Conservation (phyloP, 2,888 invertebrate genomes). For the Kuschelorhynchus macadamiae region DNA sequence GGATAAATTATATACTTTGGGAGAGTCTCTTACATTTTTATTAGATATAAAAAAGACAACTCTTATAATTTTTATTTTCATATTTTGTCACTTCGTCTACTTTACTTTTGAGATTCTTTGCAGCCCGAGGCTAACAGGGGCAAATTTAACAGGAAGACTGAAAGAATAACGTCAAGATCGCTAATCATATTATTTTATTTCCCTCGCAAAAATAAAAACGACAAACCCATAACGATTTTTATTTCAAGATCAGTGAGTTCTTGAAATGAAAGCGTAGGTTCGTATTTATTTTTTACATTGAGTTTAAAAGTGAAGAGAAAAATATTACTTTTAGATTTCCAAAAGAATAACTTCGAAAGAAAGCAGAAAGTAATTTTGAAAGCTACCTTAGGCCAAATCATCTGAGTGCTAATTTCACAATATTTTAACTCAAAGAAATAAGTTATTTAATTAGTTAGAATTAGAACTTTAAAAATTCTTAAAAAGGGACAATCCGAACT, state of each 20-base stretch:
- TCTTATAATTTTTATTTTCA: conserved; percentile 23
- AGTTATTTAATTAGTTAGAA: conserved; percentile 11
- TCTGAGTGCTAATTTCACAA: conserved; percentile 18
- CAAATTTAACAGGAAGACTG: conserved; percentile 41
- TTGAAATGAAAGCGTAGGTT: conserved; percentile 36
- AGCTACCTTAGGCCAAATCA: conserved; percentile 25
- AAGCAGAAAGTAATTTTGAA: conserved; percentile 30
- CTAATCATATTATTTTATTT: conserved; percentile 48
- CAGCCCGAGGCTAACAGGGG: conserved; percentile 30
- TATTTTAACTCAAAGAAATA: conserved; percentile 11
- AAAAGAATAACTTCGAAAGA: conserved; percentile 32
- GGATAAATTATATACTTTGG: too few species aligned
- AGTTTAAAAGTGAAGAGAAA: conserved; percentile 37
- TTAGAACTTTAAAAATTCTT: too few species aligned
- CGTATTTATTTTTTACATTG: conserved; percentile 38
- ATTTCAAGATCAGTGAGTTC: conserved; percentile 39
- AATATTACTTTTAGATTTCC: conserved; percentile 39
- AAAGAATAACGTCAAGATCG: conserved; percentile 44
- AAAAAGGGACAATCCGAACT: too few species aligned
- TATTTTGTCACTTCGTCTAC: conserved; percentile 39
- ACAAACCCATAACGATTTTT: conserved; percentile 40
- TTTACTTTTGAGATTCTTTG: conserved; percentile 35
- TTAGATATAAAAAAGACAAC: conserved; percentile 12
- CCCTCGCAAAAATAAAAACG: conserved; percentile 46
- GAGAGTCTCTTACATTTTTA: too few species aligned